Base-by-base conservation (phyloP, 2,113 vertebrate genomes). In the Typhlomys cinereus region DNA sequence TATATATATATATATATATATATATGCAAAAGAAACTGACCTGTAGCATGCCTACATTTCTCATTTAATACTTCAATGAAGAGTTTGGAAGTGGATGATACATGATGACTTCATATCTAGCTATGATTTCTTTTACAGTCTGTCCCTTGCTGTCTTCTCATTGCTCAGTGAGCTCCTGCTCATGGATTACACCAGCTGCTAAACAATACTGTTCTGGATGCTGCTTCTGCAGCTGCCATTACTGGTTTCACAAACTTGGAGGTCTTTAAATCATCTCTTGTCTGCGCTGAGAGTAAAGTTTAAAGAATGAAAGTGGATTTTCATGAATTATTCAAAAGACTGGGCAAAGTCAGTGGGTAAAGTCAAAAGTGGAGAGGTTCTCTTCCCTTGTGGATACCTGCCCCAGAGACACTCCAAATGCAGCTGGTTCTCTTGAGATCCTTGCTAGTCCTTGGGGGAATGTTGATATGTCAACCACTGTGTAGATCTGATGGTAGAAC, bases 111-210 rank as follows among this genome's bases (percentile, higher is more conserved):
- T 18, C 12, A n/a, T n/a, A n/a, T n/a, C 2, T 78, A 34, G 50
- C 69, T 52, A 9, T 4, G 25, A 4, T 71, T 18, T 71, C 36
- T 78, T 67, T 64, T 41, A 25, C 6, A 3, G 5, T 41, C 41
- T 66, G 21, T 46, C 4, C 4, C n/a, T 62, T 23, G 11, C 14
- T 44, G 8, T 85, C 4, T 71, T 50, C 41, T 46, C 52, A 39
- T 13, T 31, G 48, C 27, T 41, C 0, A 34, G 20, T 2, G 25
- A 27, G 29, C 4, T 27, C 25, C 15, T 20, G 6, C 6, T 20
- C 21, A 11, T 3, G n/a, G 36, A 5, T 48, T 71, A n/a, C 9
- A 36, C 17, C 13, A 31, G 10, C 20, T 85, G 52, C 34, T 25
- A 20, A 85, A 66, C 2, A 7, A 2, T 14, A 34, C 48, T 52